These are phyloP conservation scores for Rostratula benghalensis DNA, from an alignment of 2,113 vertebrate genomes.

Conservation along the genomic window DNA sequence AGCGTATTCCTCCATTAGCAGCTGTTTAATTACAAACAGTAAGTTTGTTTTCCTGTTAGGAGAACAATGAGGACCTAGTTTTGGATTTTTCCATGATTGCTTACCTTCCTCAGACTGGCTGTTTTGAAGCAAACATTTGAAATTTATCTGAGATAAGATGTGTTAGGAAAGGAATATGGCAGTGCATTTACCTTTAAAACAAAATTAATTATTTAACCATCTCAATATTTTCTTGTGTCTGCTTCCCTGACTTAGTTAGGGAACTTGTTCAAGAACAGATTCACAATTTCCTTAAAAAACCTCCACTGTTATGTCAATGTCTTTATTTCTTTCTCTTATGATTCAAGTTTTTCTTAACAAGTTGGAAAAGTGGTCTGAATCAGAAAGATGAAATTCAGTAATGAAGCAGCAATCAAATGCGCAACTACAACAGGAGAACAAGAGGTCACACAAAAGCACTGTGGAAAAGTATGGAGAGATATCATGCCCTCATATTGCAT, in stretches of 20 bases:
- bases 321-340: neutral
- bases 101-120: neutral
- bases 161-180: neutral
- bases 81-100: neutral
- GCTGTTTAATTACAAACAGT: neutral
- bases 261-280: neutral
- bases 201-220: neutral
- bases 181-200: neutral
- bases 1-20: neutral
- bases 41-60: neutral
- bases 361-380: neutral
- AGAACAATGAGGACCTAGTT: neutral
- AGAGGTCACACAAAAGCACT: neutral
- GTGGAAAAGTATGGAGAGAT: neutral
- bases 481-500: neutral
- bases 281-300: neutral
- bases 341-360: neutral
- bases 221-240: neutral
- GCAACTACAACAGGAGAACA: neutral
- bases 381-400: neutral
- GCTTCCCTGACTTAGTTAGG: neutral
- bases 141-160: neutral
- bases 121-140: neutral
- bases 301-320: neutral
- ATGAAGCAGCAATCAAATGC: neutral